Percentiles rank a stretch among this genome's conserved stretches.
Evolutionary conservation across 1,140 invertebrate genomes (phyloP).

Genomic region (Drosophila lacertosa): DNA sequence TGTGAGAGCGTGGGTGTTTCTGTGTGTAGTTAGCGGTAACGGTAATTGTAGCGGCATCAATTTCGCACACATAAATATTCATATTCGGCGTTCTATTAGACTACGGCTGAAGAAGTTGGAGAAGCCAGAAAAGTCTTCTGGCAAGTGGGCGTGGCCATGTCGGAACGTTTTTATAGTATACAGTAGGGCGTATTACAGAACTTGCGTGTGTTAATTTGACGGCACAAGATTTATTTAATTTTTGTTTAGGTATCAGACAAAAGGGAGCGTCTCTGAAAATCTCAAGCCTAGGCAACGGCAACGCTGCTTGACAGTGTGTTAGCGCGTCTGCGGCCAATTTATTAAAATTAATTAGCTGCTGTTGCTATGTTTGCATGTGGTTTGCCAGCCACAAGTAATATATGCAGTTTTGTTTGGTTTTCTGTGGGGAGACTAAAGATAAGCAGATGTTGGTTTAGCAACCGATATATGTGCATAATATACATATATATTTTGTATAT

Average conservation of each 20-base stretch:
- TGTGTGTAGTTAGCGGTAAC: conserved; percentile 73
- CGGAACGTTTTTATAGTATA: conserved; percentile 24
- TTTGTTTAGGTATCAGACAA: conserved; percentile 54
- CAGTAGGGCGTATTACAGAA: conserved; percentile 11
- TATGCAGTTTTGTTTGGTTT: conserved; percentile 25
- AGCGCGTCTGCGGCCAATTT: conserved; percentile 66
- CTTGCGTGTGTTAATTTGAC: conserved; percentile 76
- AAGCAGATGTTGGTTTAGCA: conserved; percentile 28
- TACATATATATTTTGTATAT: too few relatives aligned
- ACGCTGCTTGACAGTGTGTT: conserved; percentile 27
- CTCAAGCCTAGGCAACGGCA: conserved; percentile 44
- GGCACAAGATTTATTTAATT: conserved; percentile 76
- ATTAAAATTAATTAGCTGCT: conserved; percentile 80
- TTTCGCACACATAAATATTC: conserved; percentile 76
- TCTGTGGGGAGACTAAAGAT: neutral
- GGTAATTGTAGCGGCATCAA: conserved; percentile 79
- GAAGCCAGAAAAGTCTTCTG: neutral
- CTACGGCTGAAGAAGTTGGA: conserved; percentile 9
- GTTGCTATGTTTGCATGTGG: conserved; percentile 40
- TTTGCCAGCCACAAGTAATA: conserved; percentile 30
- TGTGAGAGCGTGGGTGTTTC: conserved; percentile 7
- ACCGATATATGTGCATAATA: neutral
- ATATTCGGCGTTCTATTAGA: conserved; percentile 72
- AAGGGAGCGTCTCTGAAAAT: conserved; percentile 24
- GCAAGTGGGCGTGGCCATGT: conserved; percentile 22